These are phyloP conservation scores for Triops cancriformis DNA, from an alignment of 1,140 invertebrate genomes.

Conservation along the genomic window DNA sequence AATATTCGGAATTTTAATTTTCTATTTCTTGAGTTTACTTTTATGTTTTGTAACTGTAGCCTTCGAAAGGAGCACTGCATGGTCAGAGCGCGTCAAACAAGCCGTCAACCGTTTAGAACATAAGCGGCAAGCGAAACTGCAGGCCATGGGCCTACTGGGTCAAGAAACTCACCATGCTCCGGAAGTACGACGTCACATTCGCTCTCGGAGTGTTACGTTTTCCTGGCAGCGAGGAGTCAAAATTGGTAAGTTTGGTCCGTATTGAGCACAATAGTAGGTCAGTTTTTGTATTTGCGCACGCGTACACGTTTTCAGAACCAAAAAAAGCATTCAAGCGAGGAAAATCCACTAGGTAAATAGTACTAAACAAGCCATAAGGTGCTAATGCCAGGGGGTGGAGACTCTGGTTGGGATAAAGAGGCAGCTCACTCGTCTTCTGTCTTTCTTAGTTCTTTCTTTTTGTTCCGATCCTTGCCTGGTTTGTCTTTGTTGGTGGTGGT, in stretches of 20 bases:
- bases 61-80: constrained; percentile 18
- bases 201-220: constrained; percentile 63
- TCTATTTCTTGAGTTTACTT: not conserved
- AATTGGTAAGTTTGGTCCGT: constrained; percentile 61
- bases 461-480: constrained; percentile 23
- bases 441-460: constrained; percentile 25
- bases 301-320: not conserved
- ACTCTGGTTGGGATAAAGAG: not conserved
- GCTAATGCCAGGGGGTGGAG: not conserved
- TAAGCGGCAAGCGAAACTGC: constrained; percentile 52
- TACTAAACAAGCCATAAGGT: not conserved
- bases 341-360: not conserved
- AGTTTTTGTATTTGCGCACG: not conserved
- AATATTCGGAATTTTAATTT: not conserved
- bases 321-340: not conserved
- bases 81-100: constrained; percentile 38
- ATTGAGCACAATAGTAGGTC: constrained; percentile 23
- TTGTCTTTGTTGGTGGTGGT: not conserved
- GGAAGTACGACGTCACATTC: constrained; percentile 51
- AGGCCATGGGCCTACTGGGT: constrained; percentile 59
- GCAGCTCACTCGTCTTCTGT: not conserved
- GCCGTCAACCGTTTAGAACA: constrained; percentile 56
- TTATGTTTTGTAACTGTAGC: not conserved
- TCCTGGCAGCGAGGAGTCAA: constrained; percentile 87
- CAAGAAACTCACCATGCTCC: constrained; percentile 44